Evolutionary conservation across 2,888 invertebrate genomes (phyloP), one percentile per base, ranked within the genome.

Genomic region (Girardia tigrina): DNA sequence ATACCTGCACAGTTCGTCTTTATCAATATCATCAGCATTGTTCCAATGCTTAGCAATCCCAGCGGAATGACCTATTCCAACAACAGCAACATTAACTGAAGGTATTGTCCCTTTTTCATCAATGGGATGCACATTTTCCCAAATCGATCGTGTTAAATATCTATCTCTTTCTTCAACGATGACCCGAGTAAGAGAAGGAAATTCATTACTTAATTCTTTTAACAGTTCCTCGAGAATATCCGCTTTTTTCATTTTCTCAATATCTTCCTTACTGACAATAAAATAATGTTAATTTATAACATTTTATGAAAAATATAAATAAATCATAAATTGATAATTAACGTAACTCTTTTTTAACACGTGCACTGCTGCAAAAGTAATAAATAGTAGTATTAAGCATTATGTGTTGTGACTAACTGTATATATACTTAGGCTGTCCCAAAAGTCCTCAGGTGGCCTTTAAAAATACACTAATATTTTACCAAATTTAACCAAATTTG

Each of bases 11-110:
- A 75, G 26, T 16, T 71, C n/a, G 28, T 20, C 23, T 26, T 71
- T 70, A 23, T 28, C 75, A 29, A 75, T 75, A 29, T 75, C 76
- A 1, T 14, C 27, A 2, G 76, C 76, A 27, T 26, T n/a, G 23
- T 28, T 23, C 76, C 76, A 76, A 42, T 76, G 26, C 26, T 28
- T 42, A 1, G 20, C 26, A 23, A 76, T 76, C 12, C 76, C 76
- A 8, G 42, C 56, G 27, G 27, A 42, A 28, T 76, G 76, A 8
- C 76, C 76, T 16, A 76, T 75, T 29, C 76, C 76, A 1, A 76
- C 76, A 6, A 76, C 76, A 1, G 76, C 76, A 4, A 76, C 76
- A n/a, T 29, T 76, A 28, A 76, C 69, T 2, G 74, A 42, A 2
- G 74, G 74, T 26, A 42, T 69, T n/a, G 26, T 69, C 1, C 42